Conservation (phyloP, 2,113 vertebrate genomes). For the Rhadina sibilatrix region DNA sequence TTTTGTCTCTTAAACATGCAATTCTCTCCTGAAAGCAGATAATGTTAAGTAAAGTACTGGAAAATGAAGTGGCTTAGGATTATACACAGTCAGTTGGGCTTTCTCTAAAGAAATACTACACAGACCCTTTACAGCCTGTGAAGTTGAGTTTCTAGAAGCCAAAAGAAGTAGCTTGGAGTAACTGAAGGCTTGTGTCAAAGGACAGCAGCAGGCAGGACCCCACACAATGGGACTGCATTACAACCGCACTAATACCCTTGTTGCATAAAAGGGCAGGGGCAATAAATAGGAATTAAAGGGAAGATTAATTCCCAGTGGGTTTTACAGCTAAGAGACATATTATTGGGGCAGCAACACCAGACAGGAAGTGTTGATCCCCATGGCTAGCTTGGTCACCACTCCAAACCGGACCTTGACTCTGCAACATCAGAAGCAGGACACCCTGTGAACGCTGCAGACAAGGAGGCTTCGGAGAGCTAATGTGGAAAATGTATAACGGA, state of each 20-base stretch:
- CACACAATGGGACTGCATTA: background rate
- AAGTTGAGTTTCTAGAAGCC: background rate
- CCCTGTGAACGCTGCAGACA: accelerated
- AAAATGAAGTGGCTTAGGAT: constrained; percentile 5
- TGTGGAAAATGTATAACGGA: background rate
- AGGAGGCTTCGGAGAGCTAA: accelerated
- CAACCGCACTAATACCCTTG: accelerated
- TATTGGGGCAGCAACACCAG: background rate
- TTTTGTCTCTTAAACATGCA: background rate
- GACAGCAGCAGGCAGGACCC: background rate
- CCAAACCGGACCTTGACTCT: background rate
- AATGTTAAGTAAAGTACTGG: background rate
- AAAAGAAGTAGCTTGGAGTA: background rate
- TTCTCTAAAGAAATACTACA: constrained; percentile 18
- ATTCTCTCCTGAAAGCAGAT: background rate
- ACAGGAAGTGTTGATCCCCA: background rate
- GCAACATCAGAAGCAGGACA: accelerated
- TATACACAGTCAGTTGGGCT: background rate
- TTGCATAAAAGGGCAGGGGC: background rate
- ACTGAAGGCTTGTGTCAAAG: background rate
- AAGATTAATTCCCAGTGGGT: background rate
- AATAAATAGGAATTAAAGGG: background rate
- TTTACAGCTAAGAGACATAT: background rate
- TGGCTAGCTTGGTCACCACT: background rate
- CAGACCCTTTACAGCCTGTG: background rate